Evolutionary conservation across 2,888 invertebrate species (phyloP).

Genomic region (Morpho achilles): DNA sequence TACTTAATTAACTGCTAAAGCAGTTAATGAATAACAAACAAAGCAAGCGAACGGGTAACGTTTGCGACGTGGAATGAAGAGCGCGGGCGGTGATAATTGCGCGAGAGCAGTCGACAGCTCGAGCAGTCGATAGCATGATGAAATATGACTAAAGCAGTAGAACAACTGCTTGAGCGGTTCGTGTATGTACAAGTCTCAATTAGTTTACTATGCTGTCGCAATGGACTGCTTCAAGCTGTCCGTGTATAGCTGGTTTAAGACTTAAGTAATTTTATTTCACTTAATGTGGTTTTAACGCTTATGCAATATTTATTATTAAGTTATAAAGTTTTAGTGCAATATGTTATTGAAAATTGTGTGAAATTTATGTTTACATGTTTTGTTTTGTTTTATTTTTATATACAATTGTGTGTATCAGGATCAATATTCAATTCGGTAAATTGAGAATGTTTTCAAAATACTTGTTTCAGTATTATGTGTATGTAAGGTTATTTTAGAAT

Average conservation of each 20-base stretch:
- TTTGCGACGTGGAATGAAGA: too few relatives aligned
- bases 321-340: constrained; percentile 76
- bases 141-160: too few relatives aligned
- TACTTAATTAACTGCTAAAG: too few relatives aligned
- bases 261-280: constrained; percentile 62
- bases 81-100: too few relatives aligned
- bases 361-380: constrained; percentile 70
- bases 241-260: constrained; percentile 16
- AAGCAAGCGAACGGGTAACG: too few relatives aligned
- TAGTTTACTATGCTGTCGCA: too few relatives aligned
- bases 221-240: too few relatives aligned
- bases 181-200: too few relatives aligned
- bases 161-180: too few relatives aligned
- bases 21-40: too few relatives aligned
- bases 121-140: too few relatives aligned
- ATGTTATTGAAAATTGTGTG: constrained; percentile 74
- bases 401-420: constrained; percentile 48
- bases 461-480: constrained; percentile 72
- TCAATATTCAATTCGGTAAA: constrained; percentile 48
- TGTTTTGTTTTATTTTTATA: constrained; percentile 65
- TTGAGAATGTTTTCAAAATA: constrained; percentile 54
- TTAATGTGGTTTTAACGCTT: constrained; percentile 67
- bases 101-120: too few relatives aligned
- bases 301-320: constrained; percentile 77
- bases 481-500: constrained; percentile 54